phyloP scores from a whole-genome alignment of 2,113 vertebrate genomes.

The Elachura formosa region DNA sequence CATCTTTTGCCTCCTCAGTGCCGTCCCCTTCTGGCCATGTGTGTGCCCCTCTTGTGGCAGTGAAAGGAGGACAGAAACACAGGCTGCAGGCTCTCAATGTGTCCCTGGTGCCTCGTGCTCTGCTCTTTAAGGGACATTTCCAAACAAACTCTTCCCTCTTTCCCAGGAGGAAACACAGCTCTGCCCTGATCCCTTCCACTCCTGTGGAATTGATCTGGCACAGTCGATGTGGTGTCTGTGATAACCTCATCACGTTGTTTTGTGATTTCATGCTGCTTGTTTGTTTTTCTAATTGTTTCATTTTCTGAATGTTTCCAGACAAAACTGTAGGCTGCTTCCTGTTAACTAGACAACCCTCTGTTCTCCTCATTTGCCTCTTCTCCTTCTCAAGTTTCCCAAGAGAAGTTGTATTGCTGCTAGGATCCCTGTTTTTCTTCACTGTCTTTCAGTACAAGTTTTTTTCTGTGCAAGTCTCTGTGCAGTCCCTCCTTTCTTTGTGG shows the following conservation, averaged over 20 bases:
- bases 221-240: fast-evolving
- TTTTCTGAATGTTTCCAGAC: constrained; percentile 21
- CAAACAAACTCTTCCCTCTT: background rate
- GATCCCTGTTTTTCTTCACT: background rate
- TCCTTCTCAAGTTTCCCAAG: background rate
- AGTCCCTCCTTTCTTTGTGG: background rate
- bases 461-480: background rate
- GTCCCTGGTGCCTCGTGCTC: background rate
- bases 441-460: background rate
- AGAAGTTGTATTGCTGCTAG: background rate
- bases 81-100: background rate
- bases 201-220: background rate
- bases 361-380: background rate
- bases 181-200: background rate
- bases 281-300: background rate
- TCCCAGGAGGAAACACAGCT: background rate
- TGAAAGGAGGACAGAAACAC: background rate
- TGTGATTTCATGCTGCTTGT: background rate
- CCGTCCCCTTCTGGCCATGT: background rate
- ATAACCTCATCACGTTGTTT: background rate
- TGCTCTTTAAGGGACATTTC: background rate
- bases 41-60: background rate
- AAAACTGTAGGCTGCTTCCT: background rate
- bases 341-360: background rate
- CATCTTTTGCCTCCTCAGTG: fast-evolving